Evolutionary conservation across 2,888 invertebrate species (phyloP), one percentile per base, ranked within the genome.

Genomic region (Clostera curtula): DNA sequence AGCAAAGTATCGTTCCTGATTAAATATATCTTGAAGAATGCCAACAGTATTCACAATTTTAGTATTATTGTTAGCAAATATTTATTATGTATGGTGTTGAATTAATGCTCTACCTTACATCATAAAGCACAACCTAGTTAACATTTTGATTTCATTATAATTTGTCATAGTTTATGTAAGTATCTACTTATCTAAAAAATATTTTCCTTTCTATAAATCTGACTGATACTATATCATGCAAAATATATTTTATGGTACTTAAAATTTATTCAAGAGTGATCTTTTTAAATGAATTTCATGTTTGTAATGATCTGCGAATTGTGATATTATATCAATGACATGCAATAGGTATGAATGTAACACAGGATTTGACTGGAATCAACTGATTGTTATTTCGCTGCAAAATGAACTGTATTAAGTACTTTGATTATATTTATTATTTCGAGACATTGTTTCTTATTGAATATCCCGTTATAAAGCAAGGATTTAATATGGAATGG

Each of bases 391-490:
- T 68, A 58, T 64, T 63, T 62, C 63, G 48, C 54, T 54, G 52
- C 51, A 52, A 62, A 65, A 54, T 54, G 31, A 57, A 62, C 58
- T 57, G 62, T 64, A 65, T 63, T 68, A 49, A 38, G 49, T 52
- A 62, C 62, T 62, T 65, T 63, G 53, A 70, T 63, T 72, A 71
- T 71, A 72, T 71, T 70, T 72, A 69, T 72, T 71, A 70, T 70
- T 71, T 69, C 55, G 50, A 64, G 54, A 55, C 36, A 5, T 12
- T 23, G 16, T 30, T 19, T 49, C 49, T 57, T 46, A 46, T 48
- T 52, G 19, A 6, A 12, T 16, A 8, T 4, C 12, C 5, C n/a
- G 5, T 12, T 13, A 19, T 11, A 19, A 4, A 11, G 3, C 6
- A 18, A 18, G 3, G 18, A 8, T 18, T n/a, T 18, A 1, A n/a